Conservation (phyloP, 37 sponge, comb jelly and placozoan species). For the Cliona cf. orientalis region DNA sequence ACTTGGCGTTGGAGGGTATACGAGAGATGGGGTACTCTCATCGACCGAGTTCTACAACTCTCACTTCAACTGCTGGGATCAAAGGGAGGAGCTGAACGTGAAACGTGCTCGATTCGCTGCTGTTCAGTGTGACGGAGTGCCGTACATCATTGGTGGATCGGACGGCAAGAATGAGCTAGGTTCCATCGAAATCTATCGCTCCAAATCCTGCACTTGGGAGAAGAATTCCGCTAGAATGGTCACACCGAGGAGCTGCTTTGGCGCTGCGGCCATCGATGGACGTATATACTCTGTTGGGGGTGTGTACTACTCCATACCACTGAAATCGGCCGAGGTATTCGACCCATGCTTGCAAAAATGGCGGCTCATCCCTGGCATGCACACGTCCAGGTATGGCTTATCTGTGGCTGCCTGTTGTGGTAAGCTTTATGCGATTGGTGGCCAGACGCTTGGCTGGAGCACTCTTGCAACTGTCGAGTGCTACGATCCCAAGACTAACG, state of each 20-base stretch:
- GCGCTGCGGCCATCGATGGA: conserved; percentile 27
- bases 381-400: conserved; percentile 39
- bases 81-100: neutral
- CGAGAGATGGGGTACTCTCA: conserved; percentile 55
- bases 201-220: conserved; percentile 23
- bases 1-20: conserved; percentile 72
- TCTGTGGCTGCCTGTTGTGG: conserved; percentile 39
- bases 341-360: neutral
- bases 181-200: conserved; percentile 30
- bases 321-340: conserved; percentile 31
- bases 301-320: conserved; percentile 29
- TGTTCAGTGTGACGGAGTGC: conserved; percentile 1
- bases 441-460: conserved; percentile 31
- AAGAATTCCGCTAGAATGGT: conserved; percentile 1
- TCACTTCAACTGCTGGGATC: conserved; percentile 41
- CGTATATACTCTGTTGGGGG: conserved; percentile 56
- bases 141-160: conserved; percentile 78
- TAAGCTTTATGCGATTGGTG: conserved; percentile 76
- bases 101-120: conserved; percentile 56
- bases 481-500: conserved; percentile 33
- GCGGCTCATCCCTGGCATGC: conserved; percentile 43
- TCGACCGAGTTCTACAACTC: conserved; percentile 42
- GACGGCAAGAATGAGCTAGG: conserved; percentile 60
- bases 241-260: conserved; percentile 46
- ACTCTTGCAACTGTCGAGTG: conserved; percentile 64